Base-by-base conservation (phyloP, 2,888 invertebrate species). In the Ariolimax columbianus region DNA sequence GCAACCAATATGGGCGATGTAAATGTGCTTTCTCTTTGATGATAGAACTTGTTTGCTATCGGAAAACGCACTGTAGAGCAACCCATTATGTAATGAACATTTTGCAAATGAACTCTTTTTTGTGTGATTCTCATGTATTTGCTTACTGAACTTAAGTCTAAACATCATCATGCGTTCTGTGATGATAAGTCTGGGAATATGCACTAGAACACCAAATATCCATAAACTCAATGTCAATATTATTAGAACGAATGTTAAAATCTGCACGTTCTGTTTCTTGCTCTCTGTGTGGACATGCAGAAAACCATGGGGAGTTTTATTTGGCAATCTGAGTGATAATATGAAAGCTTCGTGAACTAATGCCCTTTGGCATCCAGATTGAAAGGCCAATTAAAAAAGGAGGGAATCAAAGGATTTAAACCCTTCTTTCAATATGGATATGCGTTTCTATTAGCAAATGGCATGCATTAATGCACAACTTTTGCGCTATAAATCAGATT, bases 21-120 rank as follows among this genome's bases (percentile, higher is more conserved):
- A n/a, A n/a, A 30, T 30, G 43, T 43, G 14, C 4, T 6, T 47
- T 43, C n/a, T 30, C 47, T 9, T 43, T 73, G 43, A 73, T 73
- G 43, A 73, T 73, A 11, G n/a, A 26, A 7, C 2, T 1, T 73
- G 30, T 73, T 73, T 73, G n/a, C 73, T 40, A 47, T 47, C 30
- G n/a, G n/a, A 43, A n/a, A 26, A 73, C 11, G n/a, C 14, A 43
- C 11, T 47, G n/a, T 47, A 1, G 30, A 38, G 23, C 1, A 14
- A 1, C 9, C 73, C 73, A 73, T 43, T 73, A 47, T 30, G n/a
- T 73, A 73, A 73, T 73, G 73, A 73, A 47, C 47, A 73, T 73
- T n/a, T 40, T 43, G 73, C 43, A 73, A 73, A 47, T n/a, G 73
- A 73, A 30, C 26, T 73, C 30, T 14, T 7, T 26, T 73, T n/a